phyloP scores from a whole-genome alignment of 1,140 invertebrate species.

The Tetramorium alpestre region DNA sequence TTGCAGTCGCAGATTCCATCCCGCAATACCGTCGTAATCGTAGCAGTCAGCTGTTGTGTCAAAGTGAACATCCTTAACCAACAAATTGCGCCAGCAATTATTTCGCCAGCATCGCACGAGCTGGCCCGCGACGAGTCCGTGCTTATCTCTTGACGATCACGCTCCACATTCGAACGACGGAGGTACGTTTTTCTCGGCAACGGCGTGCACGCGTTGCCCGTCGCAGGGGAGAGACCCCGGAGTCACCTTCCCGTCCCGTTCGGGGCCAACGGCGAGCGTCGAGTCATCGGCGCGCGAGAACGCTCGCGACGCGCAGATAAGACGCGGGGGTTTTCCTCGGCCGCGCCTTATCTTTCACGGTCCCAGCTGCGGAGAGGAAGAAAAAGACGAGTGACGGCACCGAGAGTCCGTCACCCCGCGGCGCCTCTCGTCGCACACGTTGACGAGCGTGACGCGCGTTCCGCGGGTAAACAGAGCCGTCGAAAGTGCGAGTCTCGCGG shows the following conservation, averaged over 20 bases:
- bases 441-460: background rate
- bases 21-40: slow-evolving; percentile 39
- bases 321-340: too few relatives aligned
- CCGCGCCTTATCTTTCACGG: background rate
- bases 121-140: background rate
- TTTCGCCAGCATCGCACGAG: background rate
- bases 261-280: background rate
- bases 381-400: background rate
- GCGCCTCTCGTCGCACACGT: background rate
- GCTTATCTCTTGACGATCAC: background rate
- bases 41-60: slow-evolving; percentile 75
- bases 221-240: background rate
- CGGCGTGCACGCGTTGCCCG: background rate
- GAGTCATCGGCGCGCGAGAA: background rate
- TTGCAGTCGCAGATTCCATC: background rate
- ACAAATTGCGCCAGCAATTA: slow-evolving; percentile 66
- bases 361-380: background rate
- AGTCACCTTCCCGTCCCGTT: too few relatives aligned
- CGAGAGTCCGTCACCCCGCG: background rate
- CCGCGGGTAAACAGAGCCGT: slow-evolving; percentile 11
- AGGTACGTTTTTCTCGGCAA: slow-evolving; percentile 18
- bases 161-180: background rate
- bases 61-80: slow-evolving; percentile 73
- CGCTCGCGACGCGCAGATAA: background rate
- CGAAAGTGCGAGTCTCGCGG: background rate